Conservation (phyloP, 2,113 vertebrate species). For the Melanocharis versteri region DNA sequence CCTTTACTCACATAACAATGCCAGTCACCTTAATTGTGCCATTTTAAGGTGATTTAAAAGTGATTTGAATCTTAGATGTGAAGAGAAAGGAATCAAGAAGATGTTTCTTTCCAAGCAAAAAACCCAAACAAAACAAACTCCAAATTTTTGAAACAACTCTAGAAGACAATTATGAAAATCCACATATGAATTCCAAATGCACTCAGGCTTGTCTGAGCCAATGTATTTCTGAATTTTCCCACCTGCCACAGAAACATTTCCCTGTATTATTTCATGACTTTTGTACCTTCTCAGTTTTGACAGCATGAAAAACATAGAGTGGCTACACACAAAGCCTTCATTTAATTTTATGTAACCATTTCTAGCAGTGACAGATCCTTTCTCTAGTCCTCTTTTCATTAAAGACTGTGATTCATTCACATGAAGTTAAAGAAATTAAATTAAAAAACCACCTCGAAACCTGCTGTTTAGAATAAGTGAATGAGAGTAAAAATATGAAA, state of each 20-base stretch:
- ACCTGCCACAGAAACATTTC: neutral
- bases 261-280: fast-evolving
- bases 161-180: neutral
- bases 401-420: neutral
- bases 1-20: neutral
- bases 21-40: neutral
- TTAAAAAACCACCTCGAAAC: neutral
- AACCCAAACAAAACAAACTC: neutral
- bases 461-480: neutral
- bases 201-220: neutral
- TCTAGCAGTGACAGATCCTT: neutral
- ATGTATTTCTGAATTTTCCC: neutral
- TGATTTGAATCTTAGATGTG: neutral
- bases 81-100: neutral
- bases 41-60: neutral
- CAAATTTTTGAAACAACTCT: neutral
- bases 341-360: neutral
- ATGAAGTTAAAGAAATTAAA: neutral
- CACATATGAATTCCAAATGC: neutral
- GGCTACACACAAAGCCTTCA: neutral
- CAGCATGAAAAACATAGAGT: neutral
- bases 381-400: neutral
- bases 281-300: neutral
- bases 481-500: neutral
- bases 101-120: neutral